Evolutionary conservation across 2,888 invertebrate species (phyloP), one percentile per base, ranked within the genome.

Genomic region (Fissipunctia ypsillon): DNA sequence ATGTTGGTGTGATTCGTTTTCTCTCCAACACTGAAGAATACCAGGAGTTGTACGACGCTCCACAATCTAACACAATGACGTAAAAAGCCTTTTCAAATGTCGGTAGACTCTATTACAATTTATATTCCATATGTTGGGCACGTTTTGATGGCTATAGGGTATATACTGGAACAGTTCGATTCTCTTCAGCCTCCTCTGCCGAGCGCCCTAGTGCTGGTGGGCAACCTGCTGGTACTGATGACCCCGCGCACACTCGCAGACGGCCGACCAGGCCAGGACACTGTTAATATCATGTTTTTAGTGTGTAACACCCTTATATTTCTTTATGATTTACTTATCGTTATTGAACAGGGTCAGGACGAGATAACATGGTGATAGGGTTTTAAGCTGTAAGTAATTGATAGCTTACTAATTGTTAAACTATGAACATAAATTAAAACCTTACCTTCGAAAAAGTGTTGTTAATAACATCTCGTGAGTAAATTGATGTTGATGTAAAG

Each of bases 121-220:
- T 94, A 91, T 81, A 81, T 94, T 73, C 93, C 95, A 31, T 93
- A 92, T 80, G 61, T 93, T 31, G 95, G 95, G 52, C 94, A 95
- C 72, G 78, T 85, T 48, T 65, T 95, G 50, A 95, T 95, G 95
- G 92, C 91, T 3, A 3, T 93, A 28, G 96, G 95, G n/a, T 95
- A 94, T 83, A 65, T 92, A n/a, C 73, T 95, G 48, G 94, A 95
- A 81, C 94, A 94, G 67, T 84, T 94, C 14, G 90, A 91, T 25
- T 83, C 79, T 71, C 70, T 92, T 1, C 83, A 86, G 2, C 91
- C 94, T 9, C 95, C 95, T 2, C n/a, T 93, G 2, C 92, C 95
- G 2, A 95, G 95, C 72, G 94, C 90, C 2, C 76, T 95, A 28
- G 94, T 95, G 6, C 86, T 95, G 41, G 45, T 94, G 2, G 95